Evolutionary conservation across 2,888 invertebrate genomes (phyloP), one percentile per base, ranked within the genome.

Genomic region (Ochropleura leucogaster): DNA sequence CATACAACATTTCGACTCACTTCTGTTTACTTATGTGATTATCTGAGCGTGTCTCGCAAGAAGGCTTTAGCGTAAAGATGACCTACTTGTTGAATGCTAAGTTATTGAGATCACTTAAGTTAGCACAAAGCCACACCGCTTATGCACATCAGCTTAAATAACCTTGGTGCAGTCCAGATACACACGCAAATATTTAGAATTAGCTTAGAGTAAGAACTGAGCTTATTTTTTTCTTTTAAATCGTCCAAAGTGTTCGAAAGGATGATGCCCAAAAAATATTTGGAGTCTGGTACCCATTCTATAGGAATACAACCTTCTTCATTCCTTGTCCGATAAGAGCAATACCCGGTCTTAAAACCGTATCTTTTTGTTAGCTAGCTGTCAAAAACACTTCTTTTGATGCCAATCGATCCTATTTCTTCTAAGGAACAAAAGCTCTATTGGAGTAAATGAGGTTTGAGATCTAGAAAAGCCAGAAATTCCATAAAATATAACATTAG

Each of bases 1-100:
- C 49, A 16, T n/a, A 20, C 14, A 74, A 78, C 42, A 70, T 63
- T 30, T 16, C 47, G 9, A 67, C 20, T 63, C 14, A 62, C n/a
- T 42, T 47, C n/a, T 49, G 55, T 70, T 63, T 62, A 51, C 77
- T 49, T 47, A 20, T 16, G 47, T 20, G 46, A 64, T 55, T 75
- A n/a, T 42, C 60, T 12, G 16, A 40, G 49, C 44, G 10, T 18
- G 57, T 68, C 46, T 76, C 46, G 30, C 66, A 71, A 64, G 57
- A n/a, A 57, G 69, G 55, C 30, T 12, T 55, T 55, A 44, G 53
- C 12, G 12, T 59, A 30, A 60, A 71, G 20, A 68, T 77, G 82
- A 82, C 77, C 77, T 77, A 68, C 80, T 60, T 74, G 20, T 65
- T 78, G 55, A 70, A 77, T 30, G 70, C 40, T 30, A 73, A 67